Evolutionary conservation across 2,888 invertebrate species (phyloP), one percentile per base, ranked within the genome.

Genomic region (Rhaphigaster nebulosa): DNA sequence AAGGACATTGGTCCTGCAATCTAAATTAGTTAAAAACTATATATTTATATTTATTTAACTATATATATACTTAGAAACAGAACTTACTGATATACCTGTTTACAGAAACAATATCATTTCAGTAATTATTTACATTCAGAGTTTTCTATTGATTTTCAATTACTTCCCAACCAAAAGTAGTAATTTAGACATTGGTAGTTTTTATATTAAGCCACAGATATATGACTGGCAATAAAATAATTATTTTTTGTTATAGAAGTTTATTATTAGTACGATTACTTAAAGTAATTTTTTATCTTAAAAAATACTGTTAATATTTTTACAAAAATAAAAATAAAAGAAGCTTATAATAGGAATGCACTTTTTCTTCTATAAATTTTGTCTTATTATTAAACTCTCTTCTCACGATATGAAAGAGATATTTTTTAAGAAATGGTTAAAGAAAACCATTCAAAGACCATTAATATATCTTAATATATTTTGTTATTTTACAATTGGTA

Each of bases 311-410:
- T n/a, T n/a, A 65, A 29, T 29, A n/a, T 12, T 65, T 15, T 65
- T 20, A 34, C 20, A 1, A 65, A 65, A 29, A 15, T 13, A 29
- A 38, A 76, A 20, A 34, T 0, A 38, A 76, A 76, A 76, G 70
- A 76, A 76, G 70, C 70, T 76, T 76, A 76, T 76, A 76, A 76
- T 34, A 76, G 6, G 20, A 76, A 8, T 76, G 38, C 70, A 76
- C 70, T 76, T 38, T 34, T 76, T 38, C 29, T 13, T n/a, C 12
- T 10, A 60, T 13, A 60, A n/a, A n/a, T 60, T 60, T 60, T n/a
- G n/a, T n/a, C 4, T 29, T 65, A 65, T 65, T 65, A 65, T 65
- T 29, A 18, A 65, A 65, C 29, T 18, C 18, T 65, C 34, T 34
- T 65, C 18, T 65, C 65, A 65, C 18, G 15, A 13, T 18, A 65